phyloP scores from a whole-genome alignment of 2,888 invertebrate species.

The Drosophila peninsularis region DNA sequence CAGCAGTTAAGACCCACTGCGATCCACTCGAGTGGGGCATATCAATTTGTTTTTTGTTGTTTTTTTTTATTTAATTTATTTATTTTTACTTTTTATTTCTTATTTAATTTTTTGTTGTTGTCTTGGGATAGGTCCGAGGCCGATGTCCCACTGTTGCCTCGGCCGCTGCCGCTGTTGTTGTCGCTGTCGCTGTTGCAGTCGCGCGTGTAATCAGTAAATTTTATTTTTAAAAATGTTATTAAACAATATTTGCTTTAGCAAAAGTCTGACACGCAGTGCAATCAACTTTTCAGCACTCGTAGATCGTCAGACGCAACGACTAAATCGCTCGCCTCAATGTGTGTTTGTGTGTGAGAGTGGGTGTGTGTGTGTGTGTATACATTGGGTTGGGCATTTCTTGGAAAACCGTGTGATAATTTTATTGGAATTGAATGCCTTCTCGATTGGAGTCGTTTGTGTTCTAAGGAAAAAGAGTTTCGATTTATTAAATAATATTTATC shows the following conservation, averaged over 20 bases:
- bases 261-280: constrained; percentile 72
- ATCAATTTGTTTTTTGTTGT: constrained; percentile 14
- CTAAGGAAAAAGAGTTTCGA: not conserved
- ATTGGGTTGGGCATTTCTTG: constrained; percentile 29
- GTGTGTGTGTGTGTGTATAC: not conserved
- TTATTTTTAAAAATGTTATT: constrained; percentile 78
- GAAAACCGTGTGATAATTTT: constrained; percentile 39
- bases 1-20: constrained; percentile 5
- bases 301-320: constrained; percentile 28
- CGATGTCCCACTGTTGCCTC: constrained; percentile 42
- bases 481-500: not conserved
- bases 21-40: constrained; percentile 33
- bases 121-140: constrained; percentile 68
- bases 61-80: too few species aligned
- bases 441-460: not conserved
- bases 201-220: constrained; percentile 73
- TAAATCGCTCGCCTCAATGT: constrained; percentile 18
- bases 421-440: constrained; percentile 4
- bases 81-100: not conserved
- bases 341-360: not conserved
- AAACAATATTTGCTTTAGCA: constrained; percentile 78
- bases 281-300: constrained; percentile 77
- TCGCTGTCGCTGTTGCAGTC: constrained; percentile 28
- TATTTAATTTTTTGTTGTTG: constrained; percentile 4
- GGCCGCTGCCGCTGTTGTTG: constrained; percentile 6